Conservation (phyloP, 2,888 invertebrate genomes). For the Tridacna crocea region DNA sequence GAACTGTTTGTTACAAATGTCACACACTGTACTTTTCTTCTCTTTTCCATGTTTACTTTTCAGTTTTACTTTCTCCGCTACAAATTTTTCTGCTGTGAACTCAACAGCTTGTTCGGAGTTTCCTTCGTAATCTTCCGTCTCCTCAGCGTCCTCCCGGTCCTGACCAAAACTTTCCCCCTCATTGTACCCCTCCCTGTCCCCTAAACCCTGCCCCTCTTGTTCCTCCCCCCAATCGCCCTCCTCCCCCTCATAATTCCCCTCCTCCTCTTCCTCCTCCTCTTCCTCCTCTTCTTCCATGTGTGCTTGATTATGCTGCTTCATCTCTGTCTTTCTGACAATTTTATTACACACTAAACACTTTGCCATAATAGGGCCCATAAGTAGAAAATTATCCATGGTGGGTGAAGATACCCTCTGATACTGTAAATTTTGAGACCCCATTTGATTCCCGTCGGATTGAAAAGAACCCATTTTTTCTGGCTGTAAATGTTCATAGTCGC, state of each 20-base stretch:
- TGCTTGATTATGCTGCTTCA: constrained; percentile 47
- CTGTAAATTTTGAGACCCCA: neutral
- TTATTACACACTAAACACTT: constrained; percentile 62
- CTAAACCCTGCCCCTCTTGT: constrained; percentile 12
- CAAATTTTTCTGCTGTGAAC: constrained; percentile 49
- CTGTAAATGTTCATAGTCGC: neutral
- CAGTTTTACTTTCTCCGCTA: constrained; percentile 33
- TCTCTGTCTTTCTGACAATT: constrained; percentile 50
- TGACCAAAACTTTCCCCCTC: constrained; percentile 16
- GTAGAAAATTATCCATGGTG: constrained; percentile 41
- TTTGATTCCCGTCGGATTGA: neutral
- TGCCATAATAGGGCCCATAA: constrained; percentile 52
- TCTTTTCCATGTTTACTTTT: neutral
- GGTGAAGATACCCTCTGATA: neutral
- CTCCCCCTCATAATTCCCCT: constrained; percentile 11
- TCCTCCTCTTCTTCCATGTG: constrained; percentile 49
- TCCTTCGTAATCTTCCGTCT: constrained; percentile 23
- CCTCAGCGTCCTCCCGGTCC: constrained; percentile 4
- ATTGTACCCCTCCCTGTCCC: constrained; percentile 4
- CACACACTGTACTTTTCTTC: constrained; percentile 35
- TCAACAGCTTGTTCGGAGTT: constrained; percentile 23
- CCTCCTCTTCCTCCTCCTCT: constrained; percentile 19
- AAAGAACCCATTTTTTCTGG: neutral
- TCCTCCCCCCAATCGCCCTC: constrained; percentile 8
- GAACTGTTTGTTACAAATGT: constrained; percentile 56